These are phyloP conservation scores for Morone chrysops DNA, from an alignment of 2,113 vertebrate species.

Conservation along the genomic window DNA sequence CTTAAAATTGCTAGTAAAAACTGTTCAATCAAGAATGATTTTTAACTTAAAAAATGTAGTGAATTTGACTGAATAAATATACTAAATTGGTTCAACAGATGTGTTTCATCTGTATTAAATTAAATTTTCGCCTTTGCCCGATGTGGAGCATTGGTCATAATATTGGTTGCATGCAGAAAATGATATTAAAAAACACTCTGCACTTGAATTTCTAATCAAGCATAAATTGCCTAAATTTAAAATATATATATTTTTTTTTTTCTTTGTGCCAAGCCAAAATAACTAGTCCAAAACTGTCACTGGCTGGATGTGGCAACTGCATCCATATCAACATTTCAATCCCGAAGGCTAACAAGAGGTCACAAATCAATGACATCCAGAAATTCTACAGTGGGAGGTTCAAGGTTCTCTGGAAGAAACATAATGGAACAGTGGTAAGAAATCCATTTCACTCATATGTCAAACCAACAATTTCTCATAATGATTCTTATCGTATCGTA, in stretches of 20 bases:
- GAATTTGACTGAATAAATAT: too few relatives aligned
- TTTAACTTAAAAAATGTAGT: too few relatives aligned
- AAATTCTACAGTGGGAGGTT: accelerated
- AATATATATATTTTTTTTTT: not conserved
- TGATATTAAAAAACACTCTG: too few relatives aligned
- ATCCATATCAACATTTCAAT: constrained; percentile 63
- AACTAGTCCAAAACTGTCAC: constrained; percentile 45
- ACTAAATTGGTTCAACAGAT: too few relatives aligned
- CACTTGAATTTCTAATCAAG: not conserved
- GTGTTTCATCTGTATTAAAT: too few relatives aligned
- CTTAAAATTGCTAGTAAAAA: too few relatives aligned
- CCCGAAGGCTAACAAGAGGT: not conserved
- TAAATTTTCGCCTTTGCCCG: too few relatives aligned
- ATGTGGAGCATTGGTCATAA: too few relatives aligned
- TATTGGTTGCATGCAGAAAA: too few relatives aligned
- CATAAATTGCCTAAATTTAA: not conserved
- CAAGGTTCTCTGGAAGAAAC: not conserved
- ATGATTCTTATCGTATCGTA: too few relatives aligned
- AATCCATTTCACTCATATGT: not conserved
- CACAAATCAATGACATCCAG: not conserved
- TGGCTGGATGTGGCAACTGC: constrained; percentile 59
- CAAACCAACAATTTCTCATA: not conserved
- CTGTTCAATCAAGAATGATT: too few relatives aligned
- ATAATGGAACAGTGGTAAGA: constrained; percentile 16
- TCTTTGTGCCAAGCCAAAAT: constrained; percentile 59